phyloP scores from a whole-genome alignment of 2,113 vertebrate genomes.

The Eira barbara region DNA sequence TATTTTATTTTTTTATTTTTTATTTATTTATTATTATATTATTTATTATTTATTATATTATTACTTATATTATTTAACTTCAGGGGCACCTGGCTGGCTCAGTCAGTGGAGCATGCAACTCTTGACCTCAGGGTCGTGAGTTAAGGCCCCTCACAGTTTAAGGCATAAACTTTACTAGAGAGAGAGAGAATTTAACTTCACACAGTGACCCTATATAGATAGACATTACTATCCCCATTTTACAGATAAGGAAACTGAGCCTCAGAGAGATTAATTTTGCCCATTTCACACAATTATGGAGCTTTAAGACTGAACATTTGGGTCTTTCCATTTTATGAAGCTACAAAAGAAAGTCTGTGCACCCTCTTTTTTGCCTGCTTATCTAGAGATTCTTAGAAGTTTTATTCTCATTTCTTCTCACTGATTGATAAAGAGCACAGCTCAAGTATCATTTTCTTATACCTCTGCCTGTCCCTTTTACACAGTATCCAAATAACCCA shows the following conservation, averaged over 20 bases:
- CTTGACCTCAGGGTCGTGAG: not conserved
- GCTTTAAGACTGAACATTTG: not conserved
- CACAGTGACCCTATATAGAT: not conserved
- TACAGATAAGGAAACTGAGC: not conserved
- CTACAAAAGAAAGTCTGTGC: not conserved
- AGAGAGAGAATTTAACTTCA: not conserved
- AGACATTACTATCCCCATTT: not conserved
- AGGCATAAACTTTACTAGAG: not conserved
- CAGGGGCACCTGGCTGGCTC: not conserved
- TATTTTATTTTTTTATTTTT: no score
- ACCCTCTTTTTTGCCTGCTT: not conserved
- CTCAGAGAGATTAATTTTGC: not conserved
- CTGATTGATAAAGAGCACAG: not conserved
- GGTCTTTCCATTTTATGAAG: not conserved
- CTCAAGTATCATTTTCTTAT: not conserved
- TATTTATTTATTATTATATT: no score
- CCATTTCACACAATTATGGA: not conserved
- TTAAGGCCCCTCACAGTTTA: not conserved
- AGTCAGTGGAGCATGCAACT: not conserved
- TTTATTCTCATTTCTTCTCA: constrained; percentile 7
- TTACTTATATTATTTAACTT: not conserved
- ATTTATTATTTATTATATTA: no score
- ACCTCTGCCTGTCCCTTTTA: constrained; percentile 7
- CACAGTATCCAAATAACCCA: not conserved
- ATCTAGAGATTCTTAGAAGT: not conserved